Conservation (phyloP, 2,797 vertebrate species). For the Pelodytes ibericus region DNA sequence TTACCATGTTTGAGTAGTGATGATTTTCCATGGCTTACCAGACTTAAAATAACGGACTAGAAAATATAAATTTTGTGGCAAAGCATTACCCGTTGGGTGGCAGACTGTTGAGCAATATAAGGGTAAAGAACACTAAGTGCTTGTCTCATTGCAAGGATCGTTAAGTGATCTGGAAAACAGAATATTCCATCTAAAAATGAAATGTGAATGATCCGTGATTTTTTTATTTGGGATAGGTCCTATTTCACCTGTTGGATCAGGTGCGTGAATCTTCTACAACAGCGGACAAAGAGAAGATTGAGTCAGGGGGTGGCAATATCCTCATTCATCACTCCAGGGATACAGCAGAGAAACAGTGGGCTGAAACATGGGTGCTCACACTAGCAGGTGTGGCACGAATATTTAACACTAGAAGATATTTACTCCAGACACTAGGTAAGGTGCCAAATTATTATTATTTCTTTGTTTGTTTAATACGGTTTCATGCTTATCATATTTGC, state of each 20-base stretch:
- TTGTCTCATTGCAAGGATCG: no score
- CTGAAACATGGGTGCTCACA: slow-evolving; percentile 97
- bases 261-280: slow-evolving; percentile 94
- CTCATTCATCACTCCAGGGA: slow-evolving; percentile 98
- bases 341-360: slow-evolving; percentile 98
- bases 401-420: slow-evolving; percentile 95
- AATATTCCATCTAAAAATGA: no score
- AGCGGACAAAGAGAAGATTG: slow-evolving; percentile 98
- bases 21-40: no score
- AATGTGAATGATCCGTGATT: no score
- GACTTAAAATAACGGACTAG: no score
- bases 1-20: no score
- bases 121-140: no score
- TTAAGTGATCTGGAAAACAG: no score
- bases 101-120: no score
- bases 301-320: slow-evolving; percentile 97
- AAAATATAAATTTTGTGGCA: no score
- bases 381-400: slow-evolving; percentile 95
- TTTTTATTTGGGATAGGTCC: slow-evolving; percentile 75
- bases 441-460: not conserved
- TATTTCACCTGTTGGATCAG: slow-evolving; percentile 91
- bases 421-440: slow-evolving; percentile 91
- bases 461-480: not conserved
- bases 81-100: no score
- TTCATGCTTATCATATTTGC: no score